A percentile compares a stretch with the other conserved stretches of the same genome.
These are phyloP conservation scores for zebrafish (Danio rerio) DNA, from an alignment of 2,113 vertebrate species.

Conservation along the genomic window DNA sequence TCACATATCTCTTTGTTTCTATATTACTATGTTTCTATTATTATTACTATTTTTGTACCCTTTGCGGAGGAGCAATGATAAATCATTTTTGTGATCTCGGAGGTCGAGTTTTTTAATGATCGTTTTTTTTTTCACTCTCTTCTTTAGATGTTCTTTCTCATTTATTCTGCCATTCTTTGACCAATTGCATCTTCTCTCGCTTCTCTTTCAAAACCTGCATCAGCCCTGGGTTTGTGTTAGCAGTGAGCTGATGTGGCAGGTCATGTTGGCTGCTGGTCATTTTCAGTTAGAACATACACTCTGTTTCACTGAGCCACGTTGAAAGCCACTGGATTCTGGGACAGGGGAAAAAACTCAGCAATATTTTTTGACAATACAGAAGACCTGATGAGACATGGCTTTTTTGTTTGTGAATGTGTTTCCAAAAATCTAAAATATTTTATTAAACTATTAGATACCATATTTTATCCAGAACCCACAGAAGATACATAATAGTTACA, in stretches of 20 bases:
- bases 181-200: slow-evolving; percentile 5
- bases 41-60: not conserved
- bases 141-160: not conserved
- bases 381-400: not conserved
- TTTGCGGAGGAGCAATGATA: not conserved
- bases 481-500: too few species aligned
- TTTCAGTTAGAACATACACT: slow-evolving; percentile 45
- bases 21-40: not conserved
- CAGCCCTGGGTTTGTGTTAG: slow-evolving; percentile 24
- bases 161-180: slow-evolving; percentile 19
- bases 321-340: not conserved
- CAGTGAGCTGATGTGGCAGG: slow-evolving; percentile 38
- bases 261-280: slow-evolving; percentile 38
- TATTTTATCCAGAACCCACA: too few species aligned
- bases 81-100: slow-evolving; percentile 20
- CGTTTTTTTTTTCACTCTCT: not conserved
- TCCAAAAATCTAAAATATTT: too few species aligned
- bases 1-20: not conserved
- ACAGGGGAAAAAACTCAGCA: not conserved
- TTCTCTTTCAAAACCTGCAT: slow-evolving; percentile 1
- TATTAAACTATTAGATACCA: too few species aligned
- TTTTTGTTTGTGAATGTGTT: too few species aligned
- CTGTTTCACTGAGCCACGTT: not conserved
- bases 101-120: slow-evolving; percentile 16
- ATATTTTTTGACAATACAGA: slow-evolving; percentile 21